Evolutionary conservation across 1,140 invertebrate genomes (phyloP).

Genomic region (Scaptodrosophila lebanonensis): DNA sequence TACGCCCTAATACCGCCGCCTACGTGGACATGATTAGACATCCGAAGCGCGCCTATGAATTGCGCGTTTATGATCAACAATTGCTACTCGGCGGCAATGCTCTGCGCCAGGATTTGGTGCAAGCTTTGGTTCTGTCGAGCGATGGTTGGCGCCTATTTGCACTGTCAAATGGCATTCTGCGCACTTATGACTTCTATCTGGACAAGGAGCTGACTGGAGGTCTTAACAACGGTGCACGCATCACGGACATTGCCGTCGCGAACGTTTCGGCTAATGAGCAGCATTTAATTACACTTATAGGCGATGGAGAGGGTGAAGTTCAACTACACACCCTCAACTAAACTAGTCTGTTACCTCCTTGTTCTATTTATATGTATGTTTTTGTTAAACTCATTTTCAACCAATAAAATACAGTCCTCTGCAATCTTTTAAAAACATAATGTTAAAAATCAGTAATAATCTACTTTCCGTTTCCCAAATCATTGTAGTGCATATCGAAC

Average conservation of each 20-base stretch:
- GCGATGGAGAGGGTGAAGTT: conserved; percentile 38
- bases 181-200: conserved; percentile 62
- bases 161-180: conserved; percentile 52
- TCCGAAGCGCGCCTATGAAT: conserved; percentile 53
- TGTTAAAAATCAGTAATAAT: too few relatives aligned
- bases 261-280: conserved; percentile 34
- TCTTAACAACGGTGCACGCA: not conserved
- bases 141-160: conserved; percentile 64
- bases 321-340: conserved; percentile 41
- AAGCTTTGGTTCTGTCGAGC: conserved; percentile 52
- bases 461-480: too few relatives aligned
- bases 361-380: conserved; percentile 17
- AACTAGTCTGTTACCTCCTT: conserved; percentile 45
- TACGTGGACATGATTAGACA: conserved; percentile 43
- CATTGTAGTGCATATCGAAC: too few relatives aligned
- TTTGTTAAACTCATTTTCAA: conserved; percentile 25
- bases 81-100: conserved; percentile 56
- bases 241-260: conserved; percentile 46
- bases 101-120: conserved; percentile 59
- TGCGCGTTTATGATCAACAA: conserved; percentile 64
- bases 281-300: conserved; percentile 36
- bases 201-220: conserved; percentile 40
- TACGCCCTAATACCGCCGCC: conserved; percentile 46
- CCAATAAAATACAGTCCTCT: conserved; percentile 28
- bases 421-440: conserved; percentile 22